phyloP scores from a whole-genome alignment of 2,113 vertebrate species.

The Clarias macrocephalus region DNA sequence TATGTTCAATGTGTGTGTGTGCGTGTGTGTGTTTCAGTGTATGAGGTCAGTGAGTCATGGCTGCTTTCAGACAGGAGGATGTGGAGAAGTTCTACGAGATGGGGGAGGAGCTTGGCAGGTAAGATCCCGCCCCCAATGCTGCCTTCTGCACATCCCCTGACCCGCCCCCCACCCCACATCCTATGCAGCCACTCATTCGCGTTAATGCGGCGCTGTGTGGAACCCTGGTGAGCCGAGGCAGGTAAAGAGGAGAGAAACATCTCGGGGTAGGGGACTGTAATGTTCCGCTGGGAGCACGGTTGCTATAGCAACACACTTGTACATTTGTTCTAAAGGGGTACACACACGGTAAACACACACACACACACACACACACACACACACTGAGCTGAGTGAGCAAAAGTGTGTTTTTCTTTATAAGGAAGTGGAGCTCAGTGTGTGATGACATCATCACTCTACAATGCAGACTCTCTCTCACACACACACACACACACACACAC shows the following conservation, averaged over 20 bases:
- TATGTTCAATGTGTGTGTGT: neutral
- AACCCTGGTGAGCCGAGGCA: neutral
- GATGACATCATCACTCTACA: slow-evolving; percentile 67
- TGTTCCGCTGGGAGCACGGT: neutral
- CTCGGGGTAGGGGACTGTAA: neutral
- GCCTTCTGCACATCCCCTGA: neutral
- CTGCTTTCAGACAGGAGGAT: slow-evolving; percentile 78
- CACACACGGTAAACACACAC: slow-evolving; percentile 37
- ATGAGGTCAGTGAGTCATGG: slow-evolving; percentile 65
- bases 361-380: slow-evolving; percentile 30
- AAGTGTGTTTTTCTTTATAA: slow-evolving; percentile 52
- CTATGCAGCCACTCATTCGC: neutral
- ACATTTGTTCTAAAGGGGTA: neutral
- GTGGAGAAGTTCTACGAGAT: slow-evolving; percentile 77
- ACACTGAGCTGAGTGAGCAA: neutral
- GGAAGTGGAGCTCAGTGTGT: slow-evolving; percentile 58
- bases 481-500: no score
- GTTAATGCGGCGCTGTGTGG: neutral
- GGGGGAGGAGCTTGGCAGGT: slow-evolving; percentile 80
- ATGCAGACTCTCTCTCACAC: no score
- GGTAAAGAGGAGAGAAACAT: neutral
- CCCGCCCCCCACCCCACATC: no score
- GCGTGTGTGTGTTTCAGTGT: slow-evolving; percentile 6
- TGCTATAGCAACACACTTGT: neutral
- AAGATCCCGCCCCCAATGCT: slow-evolving; percentile 9